These are phyloP conservation scores for Delia radicum DNA, from an alignment of 1,140 invertebrate genomes.

Conservation along the genomic window DNA sequence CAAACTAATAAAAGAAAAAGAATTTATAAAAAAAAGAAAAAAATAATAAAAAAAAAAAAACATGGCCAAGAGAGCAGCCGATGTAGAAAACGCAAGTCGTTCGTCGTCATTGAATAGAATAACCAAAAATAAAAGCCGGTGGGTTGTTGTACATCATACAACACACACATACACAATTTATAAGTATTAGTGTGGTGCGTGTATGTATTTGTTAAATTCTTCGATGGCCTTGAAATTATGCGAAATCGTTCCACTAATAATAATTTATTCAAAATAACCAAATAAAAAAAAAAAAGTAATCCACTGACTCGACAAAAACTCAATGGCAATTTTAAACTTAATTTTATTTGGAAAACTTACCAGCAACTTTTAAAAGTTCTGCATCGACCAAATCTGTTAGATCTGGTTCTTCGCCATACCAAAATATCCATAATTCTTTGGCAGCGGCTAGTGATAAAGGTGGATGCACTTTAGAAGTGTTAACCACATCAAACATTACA, in stretches of 20 bases:
- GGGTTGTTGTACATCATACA: not conserved
- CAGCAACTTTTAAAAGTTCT: constrained; percentile 70
- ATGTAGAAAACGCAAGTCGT: not conserved
- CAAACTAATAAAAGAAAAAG: not conserved
- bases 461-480: constrained; percentile 57
- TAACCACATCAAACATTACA: constrained; percentile 52
- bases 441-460: constrained; percentile 75
- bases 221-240: constrained; percentile 11
- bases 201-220: not conserved
- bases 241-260: not conserved
- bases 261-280: not conserved
- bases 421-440: constrained; percentile 98
- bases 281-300: too few relatives aligned
- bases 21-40: not conserved
- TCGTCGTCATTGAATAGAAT: not conserved
- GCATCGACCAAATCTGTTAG: constrained; percentile 78
- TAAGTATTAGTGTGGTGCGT: not conserved
- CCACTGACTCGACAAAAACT: too few relatives aligned
- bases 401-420: constrained; percentile 97
- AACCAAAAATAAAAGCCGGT: not conserved
- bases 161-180: not conserved
- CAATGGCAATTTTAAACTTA: not conserved
- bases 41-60: not conserved
- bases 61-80: not conserved
- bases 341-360: constrained; percentile 61